Base-by-base conservation (phyloP, 2,888 invertebrate genomes). In the Acleris sparsana region DNA sequence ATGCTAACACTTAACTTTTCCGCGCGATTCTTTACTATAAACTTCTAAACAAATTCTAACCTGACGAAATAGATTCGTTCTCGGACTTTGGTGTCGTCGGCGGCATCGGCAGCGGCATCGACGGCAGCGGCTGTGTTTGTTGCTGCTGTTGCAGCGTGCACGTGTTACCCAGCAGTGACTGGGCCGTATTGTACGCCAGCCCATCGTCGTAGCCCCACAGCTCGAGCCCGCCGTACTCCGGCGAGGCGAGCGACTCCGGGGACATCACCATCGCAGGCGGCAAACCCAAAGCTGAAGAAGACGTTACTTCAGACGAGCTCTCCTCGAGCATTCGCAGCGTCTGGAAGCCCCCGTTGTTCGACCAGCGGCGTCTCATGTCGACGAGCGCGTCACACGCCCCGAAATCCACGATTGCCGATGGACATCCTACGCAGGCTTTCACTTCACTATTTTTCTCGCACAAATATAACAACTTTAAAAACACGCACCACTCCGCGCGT, bases 321-420 rank as follows among this genome's bases (percentile, higher is more conserved):
- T 95, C 95, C 80, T 95, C 95, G 76, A 95, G 94, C 88, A 95
- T 94, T 75, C 94, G 93, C 87, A 93, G 86, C 84, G 94, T 89
- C 80, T 91, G 93, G 86, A 95, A 94, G 83, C 95, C 94, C 87
- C 95, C 94, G 90, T 95, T 94, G 90, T 95, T 95, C 73, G 95
- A 95, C 95, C 96, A 96, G 92, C 95, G 95, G 86, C 96, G 95
- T 94, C 95, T 95, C 96, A 96, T 96, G 91, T 93, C 91, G 85
- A 84, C 82, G 85, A 86, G 86, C 85, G 88, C 80, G 83, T 92
- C 89, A 89, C 76, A 87, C 89, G 87, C 88, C 83, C 88, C 84
- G 77, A 75, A 73, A 80, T 82, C 82, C 85, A 81, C 82, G 73
- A 81, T 71, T 78, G 79, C 82, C 84, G 89, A 87, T 76, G 87